Base-by-base conservation (phyloP, 2,888 invertebrate species). In the Cataglyphis altisquamis region DNA sequence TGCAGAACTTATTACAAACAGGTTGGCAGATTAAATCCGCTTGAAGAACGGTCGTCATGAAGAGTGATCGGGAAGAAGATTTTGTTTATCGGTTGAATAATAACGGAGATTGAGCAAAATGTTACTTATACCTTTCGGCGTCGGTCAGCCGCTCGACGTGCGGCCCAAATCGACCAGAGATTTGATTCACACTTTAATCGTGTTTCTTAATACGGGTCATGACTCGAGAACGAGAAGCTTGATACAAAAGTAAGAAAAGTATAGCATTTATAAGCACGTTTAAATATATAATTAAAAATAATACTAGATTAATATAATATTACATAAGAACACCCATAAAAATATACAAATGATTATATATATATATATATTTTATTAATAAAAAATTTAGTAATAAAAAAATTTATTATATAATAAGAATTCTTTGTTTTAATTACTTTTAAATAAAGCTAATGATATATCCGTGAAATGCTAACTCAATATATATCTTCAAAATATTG, bases 61-160 rank as follows among this genome's bases (percentile, higher is more conserved):
- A 72, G 83, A 77, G 72, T 74, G 83, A 70, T 75, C 70, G 70
- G 68, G 52, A 52, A 52, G n/a, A 70, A 80, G 48, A 85, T 60
- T 52, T 63, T 32, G 41, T 75, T 29, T 15, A 21, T 60, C n/a
- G 48, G 21, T 29, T 70, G 77, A 74, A 63, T 55, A 82, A 73
- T 82, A 68, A 55, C 29, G 4, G 64, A n/a, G 52, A 63, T 72
- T 82, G 72, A 8, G 74, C 64, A 63, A 74, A 39, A 64, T 36
- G 60, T 62, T 68, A 72, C 25, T 82, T 74, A 57, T 63, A 62
- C 21, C 70, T 63, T 63, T 64, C 39, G 15, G 45, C 62, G 25
- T 25, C 32, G 64, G 62, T 45, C 64, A 52, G 29, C 18, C 62
- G 29, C 39, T 73, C 57, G 52, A 36, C 52, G 74, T 36, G 72